These are phyloP conservation scores for Archips xylosteana DNA, from an alignment of 2,888 invertebrate species.

Conservation along the genomic window DNA sequence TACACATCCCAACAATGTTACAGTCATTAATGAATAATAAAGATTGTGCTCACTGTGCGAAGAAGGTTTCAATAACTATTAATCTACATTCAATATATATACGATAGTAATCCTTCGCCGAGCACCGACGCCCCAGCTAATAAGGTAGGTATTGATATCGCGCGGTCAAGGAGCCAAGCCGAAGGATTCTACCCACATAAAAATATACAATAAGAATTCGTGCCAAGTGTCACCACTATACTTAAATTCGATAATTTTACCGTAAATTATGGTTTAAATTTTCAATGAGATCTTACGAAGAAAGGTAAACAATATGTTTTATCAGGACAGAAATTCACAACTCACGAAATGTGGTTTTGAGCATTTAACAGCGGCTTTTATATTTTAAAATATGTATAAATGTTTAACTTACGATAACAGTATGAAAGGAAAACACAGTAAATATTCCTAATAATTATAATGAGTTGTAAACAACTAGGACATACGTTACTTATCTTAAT, in stretches of 20 bases:
- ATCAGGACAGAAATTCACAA: slow-evolving; percentile 43
- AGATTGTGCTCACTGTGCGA: slow-evolving; percentile 77
- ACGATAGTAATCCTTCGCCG: slow-evolving; percentile 18
- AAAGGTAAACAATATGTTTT: slow-evolving; percentile 34
- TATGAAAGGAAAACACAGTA: slow-evolving; percentile 39
- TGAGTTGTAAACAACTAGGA: slow-evolving; percentile 44
- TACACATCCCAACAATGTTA: slow-evolving; percentile 41
- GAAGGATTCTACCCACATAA: slow-evolving; percentile 22
- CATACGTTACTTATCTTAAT: slow-evolving; percentile 51
- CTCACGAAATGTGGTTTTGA: slow-evolving; percentile 42
- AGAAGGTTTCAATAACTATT: slow-evolving; percentile 59
- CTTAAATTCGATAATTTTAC: slow-evolving; percentile 47
- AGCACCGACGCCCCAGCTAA: slow-evolving; percentile 47
- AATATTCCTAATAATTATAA: slow-evolving; percentile 41
- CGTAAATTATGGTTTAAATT: slow-evolving; percentile 29
- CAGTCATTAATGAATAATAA: slow-evolving; percentile 56
- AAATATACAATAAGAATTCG: slow-evolving; percentile 25
- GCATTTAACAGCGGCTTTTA: slow-evolving; percentile 44
- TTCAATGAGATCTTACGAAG: slow-evolving; percentile 40
- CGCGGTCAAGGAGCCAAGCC: not conserved
- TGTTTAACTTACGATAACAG: slow-evolving; percentile 38
- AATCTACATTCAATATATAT: slow-evolving; percentile 54
- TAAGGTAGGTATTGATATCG: slow-evolving; percentile 44
- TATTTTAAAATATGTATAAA: slow-evolving; percentile 36
- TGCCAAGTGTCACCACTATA: slow-evolving; percentile 37